phyloP scores from a whole-genome alignment of 2,797 vertebrate species.

The Melanotaenia parkinsoni region DNA sequence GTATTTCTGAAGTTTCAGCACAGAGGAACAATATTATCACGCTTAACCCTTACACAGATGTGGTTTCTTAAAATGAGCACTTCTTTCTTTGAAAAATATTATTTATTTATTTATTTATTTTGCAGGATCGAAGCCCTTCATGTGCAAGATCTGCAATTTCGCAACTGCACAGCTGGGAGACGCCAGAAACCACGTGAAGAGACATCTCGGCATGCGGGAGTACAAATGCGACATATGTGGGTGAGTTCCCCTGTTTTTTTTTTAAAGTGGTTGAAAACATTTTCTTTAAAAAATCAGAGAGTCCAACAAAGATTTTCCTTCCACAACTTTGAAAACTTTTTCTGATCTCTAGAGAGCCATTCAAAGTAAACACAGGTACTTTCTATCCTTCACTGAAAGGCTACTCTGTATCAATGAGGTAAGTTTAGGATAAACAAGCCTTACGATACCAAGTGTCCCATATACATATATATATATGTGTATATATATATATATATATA shows the following conservation, averaged over 20 bases:
- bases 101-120: conserved; percentile 37
- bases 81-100: conserved; percentile 36
- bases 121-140: conserved; percentile 98
- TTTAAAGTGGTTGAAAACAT: conserved; percentile 15
- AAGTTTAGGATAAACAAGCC: not conserved
- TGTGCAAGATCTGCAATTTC: conserved; percentile 99
- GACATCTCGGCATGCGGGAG: conserved; percentile 98
- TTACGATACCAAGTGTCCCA: not conserved
- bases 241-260: conserved; percentile 85
- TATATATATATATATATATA: not conserved
- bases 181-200: conserved; percentile 98
- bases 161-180: conserved; percentile 98
- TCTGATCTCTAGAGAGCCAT: conserved; percentile 1
- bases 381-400: not conserved
- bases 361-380: not conserved
- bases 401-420: not conserved
- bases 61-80: conserved; percentile 46
- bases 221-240: conserved; percentile 99
- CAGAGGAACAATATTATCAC: conserved; percentile 4
- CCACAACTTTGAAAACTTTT: not conserved
- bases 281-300: conserved; percentile 11
- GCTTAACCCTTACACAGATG: conserved; percentile 37
- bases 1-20: conserved; percentile 42
- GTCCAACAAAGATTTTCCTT: not conserved
- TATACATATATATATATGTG: not conserved